Conservation (phyloP, 2,888 invertebrate species). For the Ashinkailepas kermadecensis region DNA sequence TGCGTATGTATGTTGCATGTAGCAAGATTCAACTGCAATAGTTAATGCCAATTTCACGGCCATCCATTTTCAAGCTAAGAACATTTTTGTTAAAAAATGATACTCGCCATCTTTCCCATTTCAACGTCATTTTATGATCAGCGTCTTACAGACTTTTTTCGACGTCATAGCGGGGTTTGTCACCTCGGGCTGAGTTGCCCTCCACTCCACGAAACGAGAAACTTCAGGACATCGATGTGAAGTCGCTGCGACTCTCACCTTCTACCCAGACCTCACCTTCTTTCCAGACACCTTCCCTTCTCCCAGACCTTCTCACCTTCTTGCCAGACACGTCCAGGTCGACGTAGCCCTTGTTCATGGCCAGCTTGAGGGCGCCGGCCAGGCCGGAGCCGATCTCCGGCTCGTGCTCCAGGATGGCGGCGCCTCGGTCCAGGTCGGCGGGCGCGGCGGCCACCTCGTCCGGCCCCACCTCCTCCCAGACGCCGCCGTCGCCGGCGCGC, state of each 20-base stretch:
- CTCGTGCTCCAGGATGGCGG: slow-evolving; percentile 77
- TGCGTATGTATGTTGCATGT: too few relatives aligned
- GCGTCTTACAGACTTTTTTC: too few relatives aligned
- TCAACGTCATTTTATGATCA: too few relatives aligned
- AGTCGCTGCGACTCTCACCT: background rate
- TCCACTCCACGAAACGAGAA: too few relatives aligned
- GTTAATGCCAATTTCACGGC: too few relatives aligned
- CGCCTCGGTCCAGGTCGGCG: slow-evolving; percentile 28
- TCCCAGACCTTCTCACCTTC: background rate
- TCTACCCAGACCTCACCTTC: background rate
- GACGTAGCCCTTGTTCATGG: slow-evolving; percentile 87
- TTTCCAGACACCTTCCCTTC: background rate
- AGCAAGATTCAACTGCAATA: too few relatives aligned
- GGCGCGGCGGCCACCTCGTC: slow-evolving; percentile 46
- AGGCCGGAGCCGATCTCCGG: slow-evolving; percentile 87
- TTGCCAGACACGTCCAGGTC: slow-evolving; percentile 66
- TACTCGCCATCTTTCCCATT: too few relatives aligned
- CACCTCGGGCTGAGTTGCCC: too few relatives aligned
- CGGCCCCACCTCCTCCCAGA: slow-evolving; percentile 76
- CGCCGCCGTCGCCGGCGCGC: slow-evolving; percentile 55
- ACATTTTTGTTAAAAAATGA: too few relatives aligned
- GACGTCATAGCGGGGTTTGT: too few relatives aligned
- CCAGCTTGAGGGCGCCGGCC: slow-evolving; percentile 80
- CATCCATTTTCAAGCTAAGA: too few relatives aligned
- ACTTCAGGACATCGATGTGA: too few relatives aligned